A percentile compares a stretch with the other conserved stretches of the same genome.
Evolutionary conservation across 2,888 invertebrate species (phyloP).

Genomic region (Tipula unca): DNA sequence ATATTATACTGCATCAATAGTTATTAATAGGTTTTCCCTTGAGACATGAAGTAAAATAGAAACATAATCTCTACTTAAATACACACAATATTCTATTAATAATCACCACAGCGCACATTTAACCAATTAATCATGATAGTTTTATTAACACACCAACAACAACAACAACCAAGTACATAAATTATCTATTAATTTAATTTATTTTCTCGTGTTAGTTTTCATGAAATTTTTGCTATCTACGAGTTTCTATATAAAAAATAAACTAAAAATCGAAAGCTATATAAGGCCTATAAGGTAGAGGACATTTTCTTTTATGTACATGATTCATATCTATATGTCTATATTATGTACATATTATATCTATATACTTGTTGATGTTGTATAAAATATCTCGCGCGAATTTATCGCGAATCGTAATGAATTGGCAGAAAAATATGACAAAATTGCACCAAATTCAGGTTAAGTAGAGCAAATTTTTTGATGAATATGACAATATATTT

Average conservation of each 20-base stretch:
- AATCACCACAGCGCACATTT: background rate
- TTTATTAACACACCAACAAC: background rate
- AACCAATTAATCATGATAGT: background rate
- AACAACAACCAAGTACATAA: background rate
- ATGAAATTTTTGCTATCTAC: background rate
- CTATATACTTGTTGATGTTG: background rate
- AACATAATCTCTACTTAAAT: background rate
- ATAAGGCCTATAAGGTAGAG: background rate
- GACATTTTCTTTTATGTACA: background rate
- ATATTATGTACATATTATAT: background rate
- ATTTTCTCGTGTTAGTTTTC: background rate
- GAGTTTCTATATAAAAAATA: no score
- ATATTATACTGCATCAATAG: background rate
- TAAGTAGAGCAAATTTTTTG: background rate
- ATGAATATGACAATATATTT: background rate
- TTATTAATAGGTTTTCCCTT: slow-evolving; percentile 3
- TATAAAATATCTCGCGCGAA: background rate
- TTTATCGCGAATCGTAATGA: background rate
- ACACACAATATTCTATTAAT: background rate
- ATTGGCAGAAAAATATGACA: background rate
- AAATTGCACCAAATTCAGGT: background rate
- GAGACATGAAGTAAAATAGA: background rate
- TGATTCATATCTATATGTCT: background rate
- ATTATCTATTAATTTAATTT: background rate
- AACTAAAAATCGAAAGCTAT: background rate